Evolutionary conservation across 92 coral and sea anemone genomes (phyloP).

Genomic region (Desmophyllum pertusum): DNA sequence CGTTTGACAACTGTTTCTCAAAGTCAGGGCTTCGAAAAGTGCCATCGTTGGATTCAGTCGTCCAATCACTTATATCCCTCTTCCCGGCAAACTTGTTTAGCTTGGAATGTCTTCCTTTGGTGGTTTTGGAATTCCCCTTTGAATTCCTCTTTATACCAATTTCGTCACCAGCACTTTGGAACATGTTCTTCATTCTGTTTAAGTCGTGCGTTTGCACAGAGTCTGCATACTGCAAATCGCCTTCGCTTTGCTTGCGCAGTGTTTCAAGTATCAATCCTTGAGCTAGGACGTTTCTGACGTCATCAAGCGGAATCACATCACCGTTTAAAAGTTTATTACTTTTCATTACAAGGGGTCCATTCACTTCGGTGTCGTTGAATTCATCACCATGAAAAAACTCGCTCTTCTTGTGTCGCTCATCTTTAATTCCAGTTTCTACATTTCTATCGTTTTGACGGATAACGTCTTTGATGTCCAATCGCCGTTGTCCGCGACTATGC

Average conservation of each 20-base stretch:
- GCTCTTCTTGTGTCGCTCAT: background rate
- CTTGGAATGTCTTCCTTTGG: background rate
- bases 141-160: slow-evolving; percentile 16
- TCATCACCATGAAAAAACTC: background rate
- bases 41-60: slow-evolving; percentile 27
- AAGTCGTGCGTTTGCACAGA: background rate
- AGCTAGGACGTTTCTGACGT: slow-evolving; percentile 4
- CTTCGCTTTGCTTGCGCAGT: slow-evolving; percentile 28
- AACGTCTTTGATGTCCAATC: background rate
- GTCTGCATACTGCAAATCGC: slow-evolving; percentile 1
- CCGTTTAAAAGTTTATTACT: slow-evolving; percentile 23
- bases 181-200: slow-evolving; percentile 8
- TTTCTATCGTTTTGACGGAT: background rate
- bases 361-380: background rate
- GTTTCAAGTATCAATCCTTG: slow-evolving; percentile 18
- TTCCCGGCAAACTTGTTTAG: slow-evolving; percentile 1
- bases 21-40: slow-evolving; percentile 46
- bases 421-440: background rate
- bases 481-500: background rate
- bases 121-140: background rate
- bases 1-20: slow-evolving; percentile 30
- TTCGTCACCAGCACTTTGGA: background rate
- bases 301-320: slow-evolving; percentile 19
- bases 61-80: slow-evolving; percentile 19
- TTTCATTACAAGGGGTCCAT: background rate